Base-by-base conservation (phyloP, 2,888 invertebrate species). In the Neocrepidodera transversa region DNA sequence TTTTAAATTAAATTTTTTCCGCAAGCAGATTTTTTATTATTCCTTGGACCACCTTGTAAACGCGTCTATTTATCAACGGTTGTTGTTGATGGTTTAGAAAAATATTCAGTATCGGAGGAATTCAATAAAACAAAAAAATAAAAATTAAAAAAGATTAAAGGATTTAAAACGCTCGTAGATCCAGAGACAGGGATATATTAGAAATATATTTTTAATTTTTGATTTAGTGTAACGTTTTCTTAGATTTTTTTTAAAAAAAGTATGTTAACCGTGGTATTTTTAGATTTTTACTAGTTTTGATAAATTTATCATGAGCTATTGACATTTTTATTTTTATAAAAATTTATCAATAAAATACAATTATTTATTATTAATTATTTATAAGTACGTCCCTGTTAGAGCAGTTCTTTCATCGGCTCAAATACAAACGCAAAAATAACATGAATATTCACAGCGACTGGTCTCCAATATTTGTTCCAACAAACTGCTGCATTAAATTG, bases 401-500 rank as follows among this genome's bases (percentile, higher is more conserved):
- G 2, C 28, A 28, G 10, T 28, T 28, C 28, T 10, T 28, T 28
- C 28, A 28, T 5, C 28, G 10, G 28, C 2, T 7, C 10, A 32
- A n/a, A n/a, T n/a, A n/a, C n/a, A n/a, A n/a, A n/a, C n/a, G n/a
- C n/a, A 47, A 42, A 59, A 59, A 53, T 59, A 58, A 45, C 58
- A 58, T 58, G 58, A 52, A 58, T 58, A 47, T 51, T 51, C 58
- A 52, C 45, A 51, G 48, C 43, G 14, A 54, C 49, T 32, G 42
- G 49, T 40, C 54, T 26, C 49, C 49, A 30, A 49, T 59, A 49
- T 59, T 53, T 42, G 51, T 59, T 56, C 42, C 42, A 53, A 48
- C 53, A 49, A 57, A 53, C 50, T 52, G 57, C 43, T 58, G 32
- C 51, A 58, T 62, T 58, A 58, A 62, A 62, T 36, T 54, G 36